A percentile compares a stretch with the other conserved stretches of the same genome.
Conservation (phyloP, 2,888 invertebrate species). For the Scaptomyza polygonia region DNA sequence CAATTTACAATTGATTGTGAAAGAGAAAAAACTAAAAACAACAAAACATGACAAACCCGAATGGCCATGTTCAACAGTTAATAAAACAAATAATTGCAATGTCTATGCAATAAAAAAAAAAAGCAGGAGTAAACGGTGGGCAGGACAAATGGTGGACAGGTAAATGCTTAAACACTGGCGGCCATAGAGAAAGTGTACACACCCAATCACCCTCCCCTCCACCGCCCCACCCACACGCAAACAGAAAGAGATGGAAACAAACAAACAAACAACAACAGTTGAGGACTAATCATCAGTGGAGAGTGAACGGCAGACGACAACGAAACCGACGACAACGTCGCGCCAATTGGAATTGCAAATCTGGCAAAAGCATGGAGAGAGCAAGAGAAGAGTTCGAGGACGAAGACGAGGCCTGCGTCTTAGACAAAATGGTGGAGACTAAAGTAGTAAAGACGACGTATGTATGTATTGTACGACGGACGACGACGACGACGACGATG, state of each 20-base stretch:
- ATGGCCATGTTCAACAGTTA: conserved; percentile 77
- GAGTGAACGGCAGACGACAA: conserved; percentile 27
- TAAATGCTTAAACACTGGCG: conserved; percentile 33
- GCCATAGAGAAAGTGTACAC: conserved; percentile 60
- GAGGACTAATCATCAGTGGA: conserved; percentile 56
- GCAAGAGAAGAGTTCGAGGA: conserved; percentile 20
- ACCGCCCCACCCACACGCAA: not conserved
- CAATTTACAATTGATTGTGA: conserved; percentile 66
- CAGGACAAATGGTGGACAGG: conserved; percentile 52
- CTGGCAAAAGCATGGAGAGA: conserved; percentile 37
- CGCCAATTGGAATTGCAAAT: conserved; percentile 80
- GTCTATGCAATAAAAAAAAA: conserved; percentile 74
- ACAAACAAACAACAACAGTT: conserved; percentile 2
- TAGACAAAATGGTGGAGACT: conserved; percentile 72
- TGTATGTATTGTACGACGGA: no score
- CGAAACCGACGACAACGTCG: conserved; percentile 53
- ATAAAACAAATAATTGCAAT: conserved; percentile 78
- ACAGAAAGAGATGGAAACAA: conserved; percentile 47
- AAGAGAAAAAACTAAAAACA: conserved; percentile 10
- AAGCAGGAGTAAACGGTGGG: conserved; percentile 75
- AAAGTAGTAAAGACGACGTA: conserved; percentile 11
- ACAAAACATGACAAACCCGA: conserved; percentile 46
- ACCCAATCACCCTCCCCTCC: no score
- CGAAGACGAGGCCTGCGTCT: conserved; percentile 40
- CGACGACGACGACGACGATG: conserved; percentile 9